phyloP scores from a whole-genome alignment of 2,888 invertebrate genomes.

The Luperina testacea region DNA sequence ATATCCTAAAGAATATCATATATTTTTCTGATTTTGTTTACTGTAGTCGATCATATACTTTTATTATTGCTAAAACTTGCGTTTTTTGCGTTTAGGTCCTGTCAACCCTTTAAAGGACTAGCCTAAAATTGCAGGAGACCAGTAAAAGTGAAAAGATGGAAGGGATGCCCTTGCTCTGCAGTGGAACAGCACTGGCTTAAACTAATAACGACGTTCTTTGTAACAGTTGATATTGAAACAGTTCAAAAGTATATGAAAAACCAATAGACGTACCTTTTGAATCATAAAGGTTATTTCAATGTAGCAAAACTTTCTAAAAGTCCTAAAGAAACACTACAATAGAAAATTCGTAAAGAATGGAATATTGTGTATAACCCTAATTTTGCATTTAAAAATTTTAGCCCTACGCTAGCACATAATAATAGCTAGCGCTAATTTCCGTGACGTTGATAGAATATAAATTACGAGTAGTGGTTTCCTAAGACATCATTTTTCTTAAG shows the following conservation, averaged over 20 bases:
- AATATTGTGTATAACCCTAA: constrained; percentile 18
- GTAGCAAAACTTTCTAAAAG: constrained; percentile 2
- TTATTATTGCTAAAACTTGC: too few relatives aligned
- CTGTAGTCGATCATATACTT: too few relatives aligned
- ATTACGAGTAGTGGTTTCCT: constrained; percentile 39
- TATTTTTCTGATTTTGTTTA: too few relatives aligned
- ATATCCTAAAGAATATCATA: too few relatives aligned
- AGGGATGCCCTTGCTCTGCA: too few relatives aligned
- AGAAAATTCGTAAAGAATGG: constrained; percentile 34
- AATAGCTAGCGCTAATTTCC: too few relatives aligned
- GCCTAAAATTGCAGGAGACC: background rate
- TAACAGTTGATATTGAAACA: background rate
- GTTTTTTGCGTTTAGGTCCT: too few relatives aligned
- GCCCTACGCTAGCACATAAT: constrained; percentile 31
- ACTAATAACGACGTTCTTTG: background rate
- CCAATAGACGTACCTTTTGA: background rate
- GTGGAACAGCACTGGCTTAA: background rate
- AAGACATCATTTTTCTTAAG: background rate
- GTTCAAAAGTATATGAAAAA: background rate
- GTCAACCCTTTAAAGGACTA: background rate
- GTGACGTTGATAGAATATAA: constrained; percentile 39
- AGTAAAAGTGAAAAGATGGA: background rate
- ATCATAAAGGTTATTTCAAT: background rate
- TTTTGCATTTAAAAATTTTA: constrained; percentile 36
- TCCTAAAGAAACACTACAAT: constrained; percentile 36